A percentile compares a stretch with the other conserved stretches of the same genome.
Conservation (phyloP, 2,113 vertebrate genomes). For the Zonotrichia leucophrys region DNA sequence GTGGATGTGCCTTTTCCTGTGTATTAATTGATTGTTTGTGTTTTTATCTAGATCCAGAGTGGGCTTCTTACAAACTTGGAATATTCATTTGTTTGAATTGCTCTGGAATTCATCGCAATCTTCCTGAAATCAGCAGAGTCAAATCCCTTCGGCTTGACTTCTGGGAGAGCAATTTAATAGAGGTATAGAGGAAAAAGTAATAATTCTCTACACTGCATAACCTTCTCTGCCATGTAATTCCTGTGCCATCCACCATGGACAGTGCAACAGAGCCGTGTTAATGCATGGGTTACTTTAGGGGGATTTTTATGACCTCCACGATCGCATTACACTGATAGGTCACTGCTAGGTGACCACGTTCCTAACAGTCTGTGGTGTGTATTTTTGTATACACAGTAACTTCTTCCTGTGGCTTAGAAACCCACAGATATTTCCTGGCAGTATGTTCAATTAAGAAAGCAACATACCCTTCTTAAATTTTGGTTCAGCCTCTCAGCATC, state of each 20-base stretch:
- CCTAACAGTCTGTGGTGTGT: background rate
- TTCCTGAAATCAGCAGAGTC: constrained; percentile 81
- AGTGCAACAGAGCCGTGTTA: background rate
- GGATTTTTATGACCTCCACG: rapidly evolving
- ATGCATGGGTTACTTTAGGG: background rate
- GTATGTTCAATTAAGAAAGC: background rate
- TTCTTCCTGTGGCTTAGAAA: background rate
- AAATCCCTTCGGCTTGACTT: constrained; percentile 91
- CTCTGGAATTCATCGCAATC: constrained; percentile 88
- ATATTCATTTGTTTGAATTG: constrained; percentile 91
- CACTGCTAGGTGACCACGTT: background rate
- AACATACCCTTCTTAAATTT: background rate
- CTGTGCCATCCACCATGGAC: background rate
- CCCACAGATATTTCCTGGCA: background rate
- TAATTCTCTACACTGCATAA: background rate
- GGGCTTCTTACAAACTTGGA: constrained; percentile 88
- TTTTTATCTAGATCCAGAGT: constrained; percentile 83
- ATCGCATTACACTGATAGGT: background rate
- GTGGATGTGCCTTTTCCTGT: background rate
- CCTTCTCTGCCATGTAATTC: background rate
- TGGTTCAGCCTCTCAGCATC: background rate
- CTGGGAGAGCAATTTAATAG: constrained; percentile 87
- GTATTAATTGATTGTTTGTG: background rate
- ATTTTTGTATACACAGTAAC: background rate
- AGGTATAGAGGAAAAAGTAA: constrained; percentile 74